These are phyloP conservation scores for Gavialis gangeticus DNA, from an alignment of 2,113 vertebrate species.

Conservation along the genomic window DNA sequence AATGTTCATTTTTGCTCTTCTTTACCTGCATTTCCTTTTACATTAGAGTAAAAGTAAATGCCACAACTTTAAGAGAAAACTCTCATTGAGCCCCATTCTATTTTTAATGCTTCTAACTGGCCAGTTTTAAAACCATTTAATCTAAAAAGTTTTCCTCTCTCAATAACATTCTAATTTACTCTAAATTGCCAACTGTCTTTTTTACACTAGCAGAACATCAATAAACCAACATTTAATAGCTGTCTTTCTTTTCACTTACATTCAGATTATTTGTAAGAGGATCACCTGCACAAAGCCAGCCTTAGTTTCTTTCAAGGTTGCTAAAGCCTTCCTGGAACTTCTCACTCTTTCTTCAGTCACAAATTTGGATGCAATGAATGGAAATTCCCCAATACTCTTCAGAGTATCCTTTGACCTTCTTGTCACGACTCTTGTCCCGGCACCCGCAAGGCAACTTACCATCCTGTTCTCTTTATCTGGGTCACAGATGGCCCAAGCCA, in stretches of 20 bases:
- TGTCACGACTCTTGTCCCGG: conserved; percentile 23
- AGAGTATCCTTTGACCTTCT: conserved; percentile 53
- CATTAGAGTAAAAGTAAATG: neutral
- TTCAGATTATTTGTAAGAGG: neutral
- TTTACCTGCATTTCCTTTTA: neutral
- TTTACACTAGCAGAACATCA: neutral
- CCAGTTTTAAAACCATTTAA: neutral
- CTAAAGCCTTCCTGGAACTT: neutral
- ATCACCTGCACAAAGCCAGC: neutral
- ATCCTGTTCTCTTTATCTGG: conserved; percentile 72
- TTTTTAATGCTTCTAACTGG: no score
- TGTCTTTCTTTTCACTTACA: neutral
- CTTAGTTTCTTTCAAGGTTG: conserved; percentile 1
- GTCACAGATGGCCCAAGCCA: conserved; percentile 81
- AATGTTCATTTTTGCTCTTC: neutral
- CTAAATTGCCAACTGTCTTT: neutral
- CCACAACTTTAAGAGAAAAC: neutral
- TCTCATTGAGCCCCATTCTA: neutral
- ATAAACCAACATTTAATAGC: neutral
- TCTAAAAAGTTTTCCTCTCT: neutral
- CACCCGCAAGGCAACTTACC: conserved; percentile 49
- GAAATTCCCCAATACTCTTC: conserved; percentile 35
- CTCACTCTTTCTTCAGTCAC: neutral
- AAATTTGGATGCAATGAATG: neutral
- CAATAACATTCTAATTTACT: neutral